A percentile compares a stretch with the other conserved stretches of the same genome.
Evolutionary conservation across 2,113 vertebrate species (phyloP).

Genomic region (Microcebus tavaratra): DNA sequence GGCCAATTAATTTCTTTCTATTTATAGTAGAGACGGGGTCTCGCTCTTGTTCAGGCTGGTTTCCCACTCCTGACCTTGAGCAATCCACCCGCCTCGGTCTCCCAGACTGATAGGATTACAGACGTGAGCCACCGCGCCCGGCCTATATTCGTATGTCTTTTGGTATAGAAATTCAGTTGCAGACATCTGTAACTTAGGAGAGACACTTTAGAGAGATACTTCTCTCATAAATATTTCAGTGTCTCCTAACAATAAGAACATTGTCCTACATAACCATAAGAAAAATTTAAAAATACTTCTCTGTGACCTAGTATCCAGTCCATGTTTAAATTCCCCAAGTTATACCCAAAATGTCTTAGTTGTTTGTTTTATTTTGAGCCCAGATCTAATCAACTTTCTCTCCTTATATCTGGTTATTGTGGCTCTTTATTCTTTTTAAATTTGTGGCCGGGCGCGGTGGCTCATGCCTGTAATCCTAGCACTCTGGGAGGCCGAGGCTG

Average conservation of each 20-base stretch:
- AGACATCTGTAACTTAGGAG: not conserved
- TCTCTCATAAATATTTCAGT: not conserved
- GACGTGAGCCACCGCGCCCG: too few relatives aligned
- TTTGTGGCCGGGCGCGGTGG: too few relatives aligned
- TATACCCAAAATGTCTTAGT: not conserved
- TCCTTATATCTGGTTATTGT: not conserved
- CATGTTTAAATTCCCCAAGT: not conserved
- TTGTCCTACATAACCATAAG: not conserved
- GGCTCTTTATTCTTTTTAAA: not conserved
- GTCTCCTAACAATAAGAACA: not conserved
- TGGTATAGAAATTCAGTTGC: not conserved
- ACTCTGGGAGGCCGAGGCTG: too few relatives aligned
- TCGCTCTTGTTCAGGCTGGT: too few relatives aligned
- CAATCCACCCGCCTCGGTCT: too few relatives aligned
- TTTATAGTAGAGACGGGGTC: too few relatives aligned
- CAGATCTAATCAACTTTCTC: not conserved
- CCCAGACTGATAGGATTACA: too few relatives aligned
- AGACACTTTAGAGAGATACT: not conserved
- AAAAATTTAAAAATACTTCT: not conserved
- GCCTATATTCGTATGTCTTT: not conserved
- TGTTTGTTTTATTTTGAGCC: not conserved
- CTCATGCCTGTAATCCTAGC: too few relatives aligned
- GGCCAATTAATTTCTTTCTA: too few relatives aligned
- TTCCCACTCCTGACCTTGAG: too few relatives aligned
- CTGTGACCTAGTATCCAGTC: not conserved